Base-by-base conservation (phyloP, 2,113 vertebrate species). In the Nansenia antarctica region DNA sequence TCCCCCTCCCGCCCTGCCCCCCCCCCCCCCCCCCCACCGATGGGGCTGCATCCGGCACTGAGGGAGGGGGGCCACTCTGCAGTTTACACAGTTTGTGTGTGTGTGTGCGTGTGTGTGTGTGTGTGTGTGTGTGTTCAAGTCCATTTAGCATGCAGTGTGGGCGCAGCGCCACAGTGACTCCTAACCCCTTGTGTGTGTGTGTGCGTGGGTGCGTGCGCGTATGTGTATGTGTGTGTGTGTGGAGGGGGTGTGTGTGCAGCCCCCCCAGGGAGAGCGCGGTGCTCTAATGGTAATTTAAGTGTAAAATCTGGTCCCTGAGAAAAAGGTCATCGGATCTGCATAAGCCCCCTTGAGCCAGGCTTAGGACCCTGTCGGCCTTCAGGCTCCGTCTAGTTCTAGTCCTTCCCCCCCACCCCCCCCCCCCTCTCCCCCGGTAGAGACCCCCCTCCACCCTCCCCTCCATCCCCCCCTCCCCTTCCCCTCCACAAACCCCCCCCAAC, bases 241-340 rank as follows among this genome's bases (percentile, higher is more conserved):
- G 86, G 85, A 84, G 87, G 3, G 18, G 9, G 15, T 58, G 14
- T 35, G 47, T 49, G 76, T 64, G 78, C 90, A 87, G 82, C 70
- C 61, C 82, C 82, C 12, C 57, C 72, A 89, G 93, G 94, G 94
- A 49, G 94, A 93, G 79, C 76, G 82, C 66, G 55, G 70, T 78
- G 89, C 90, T 93, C 91, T 96, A 94, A 95, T 94, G 93, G 93
- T 93, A 96, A 98, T 96, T 94, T 96, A 93, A 95, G 93, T 96
- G 94, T 94, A 94, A 97, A 96, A 95, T 94, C 94, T 95, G 90
- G 91, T 94, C 91, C 93, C 88, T 92, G 91, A 91, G 92, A 95
- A 94, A 95, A 97, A 98, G 95, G 96, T 97, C 95, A 96, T 86
- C 91, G 93, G 89, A 95, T 96, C 94, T 97, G 89, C 95, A 96